Evolutionary conservation across 2,113 vertebrate genomes (phyloP), one percentile per base, ranked within the genome.

Genomic region (Hirundichthys speculiger): DNA sequence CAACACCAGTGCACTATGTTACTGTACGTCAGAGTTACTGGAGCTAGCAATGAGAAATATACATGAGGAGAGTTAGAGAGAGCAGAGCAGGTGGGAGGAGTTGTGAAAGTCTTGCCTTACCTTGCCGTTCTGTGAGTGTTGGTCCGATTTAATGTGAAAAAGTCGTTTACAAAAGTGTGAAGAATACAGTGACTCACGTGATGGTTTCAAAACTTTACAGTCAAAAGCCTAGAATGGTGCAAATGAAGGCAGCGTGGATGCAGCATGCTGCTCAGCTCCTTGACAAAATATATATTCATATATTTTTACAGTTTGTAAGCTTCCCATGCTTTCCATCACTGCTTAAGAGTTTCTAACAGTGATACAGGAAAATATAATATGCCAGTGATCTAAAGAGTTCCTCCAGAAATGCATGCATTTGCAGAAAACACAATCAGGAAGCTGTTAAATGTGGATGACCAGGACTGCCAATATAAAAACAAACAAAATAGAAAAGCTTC

Each of bases 71-170:
- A 83, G 85, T 81, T 86, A 88, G 79, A 90, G 77, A 77, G 75
- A 85, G 79, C 76, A 82, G 80, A 91, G 90, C 81, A 89, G 84
- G 79, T 86, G 69, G 71, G 77, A 89, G 80, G 56, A 86, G 76
- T 61, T 74, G 83, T 85, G 82, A 91, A 92, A 90, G 79, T 88
- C 87, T 90, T 87, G 89, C 91, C 93, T 94, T 93, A 94, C 93
- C 92, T 93, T 94, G 83, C 91, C 93, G 56, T 93, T 93, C 93
- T 94, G 92, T 88, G 81, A 90, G 91, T 90, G 90, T 91, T 88
- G 91, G 92, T 94, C 92, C 93, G 91, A 93, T 92, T 92, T 91
- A 91, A 90, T 88, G 89, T 93, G 90, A 92, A 89, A 93, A 88
- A 92, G 92, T 90, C 80, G 89, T 93, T 92, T 92, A 91, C 83